phyloP scores from a whole-genome alignment of 2,888 invertebrate genomes.

The Metacarcinus magister region DNA sequence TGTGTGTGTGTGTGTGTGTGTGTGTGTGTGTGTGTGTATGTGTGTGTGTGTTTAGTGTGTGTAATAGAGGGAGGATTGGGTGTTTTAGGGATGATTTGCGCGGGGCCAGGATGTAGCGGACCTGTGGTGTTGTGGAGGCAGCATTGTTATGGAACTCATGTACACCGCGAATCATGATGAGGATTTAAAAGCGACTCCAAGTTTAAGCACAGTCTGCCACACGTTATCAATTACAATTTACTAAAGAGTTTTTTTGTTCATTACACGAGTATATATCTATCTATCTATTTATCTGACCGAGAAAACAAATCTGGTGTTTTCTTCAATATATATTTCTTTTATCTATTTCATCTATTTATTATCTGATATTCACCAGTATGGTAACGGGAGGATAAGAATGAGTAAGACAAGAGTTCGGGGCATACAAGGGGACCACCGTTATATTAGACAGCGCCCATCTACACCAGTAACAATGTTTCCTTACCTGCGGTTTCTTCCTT shows the following conservation, averaged over 20 bases:
- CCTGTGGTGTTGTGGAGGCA: not conserved
- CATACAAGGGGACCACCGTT: not conserved
- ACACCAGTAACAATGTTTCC: not conserved
- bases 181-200: not conserved
- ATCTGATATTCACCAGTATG: no score
- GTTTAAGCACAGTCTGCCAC: not conserved
- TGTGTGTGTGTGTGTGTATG: not conserved
- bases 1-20: not conserved
- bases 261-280: no score
- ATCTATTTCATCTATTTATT: no score
- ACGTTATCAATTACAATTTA: not conserved
- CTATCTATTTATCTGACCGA: not conserved
- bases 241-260: no score
- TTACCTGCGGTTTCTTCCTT: conserved; percentile 59
- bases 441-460: not conserved
- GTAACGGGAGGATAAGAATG: not conserved
- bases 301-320: no score
- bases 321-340: no score
- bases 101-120: not conserved
- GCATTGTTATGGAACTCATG: not conserved
- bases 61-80: not conserved
- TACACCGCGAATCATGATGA: not conserved
- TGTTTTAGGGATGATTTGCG: not conserved
- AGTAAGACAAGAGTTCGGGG: not conserved
- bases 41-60: not conserved